Conservation (phyloP, 2,797 vertebrate species). For the Chaunax sp. region DNA sequence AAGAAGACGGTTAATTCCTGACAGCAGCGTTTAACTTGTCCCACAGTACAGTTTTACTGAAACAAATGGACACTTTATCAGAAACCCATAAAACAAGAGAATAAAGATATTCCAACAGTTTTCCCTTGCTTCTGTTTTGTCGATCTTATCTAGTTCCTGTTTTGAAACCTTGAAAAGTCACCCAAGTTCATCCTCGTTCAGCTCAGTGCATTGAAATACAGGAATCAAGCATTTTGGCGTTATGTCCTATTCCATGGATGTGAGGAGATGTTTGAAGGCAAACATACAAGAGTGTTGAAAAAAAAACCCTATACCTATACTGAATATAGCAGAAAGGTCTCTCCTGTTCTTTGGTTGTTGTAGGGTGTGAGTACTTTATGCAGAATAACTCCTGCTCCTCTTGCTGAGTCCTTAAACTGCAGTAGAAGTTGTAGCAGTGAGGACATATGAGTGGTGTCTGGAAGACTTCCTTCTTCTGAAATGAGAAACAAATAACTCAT, state of each 20-base stretch:
- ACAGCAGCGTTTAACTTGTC: background rate
- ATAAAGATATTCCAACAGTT: background rate
- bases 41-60: background rate
- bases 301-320: no score
- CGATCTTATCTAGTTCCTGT: background rate
- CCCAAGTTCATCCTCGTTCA: background rate
- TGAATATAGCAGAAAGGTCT: no score
- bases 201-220: constrained; percentile 6
- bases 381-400: background rate
- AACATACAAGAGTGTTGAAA: no score
- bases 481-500: constrained; percentile 13
- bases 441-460: constrained; percentile 54
- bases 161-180: no score
- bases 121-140: background rate
- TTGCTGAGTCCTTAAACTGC: constrained; percentile 27
- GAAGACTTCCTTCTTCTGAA: constrained; percentile 60
- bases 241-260: background rate
- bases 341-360: background rate
- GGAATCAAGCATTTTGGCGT: background rate
- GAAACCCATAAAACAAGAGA: background rate
- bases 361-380: background rate
- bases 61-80: background rate
- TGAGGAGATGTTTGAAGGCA: no score
- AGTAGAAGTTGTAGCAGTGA: constrained; percentile 43
- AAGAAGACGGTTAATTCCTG: background rate